A percentile compares a stretch with the other conserved stretches of the same genome.
These are phyloP conservation scores for Tenodera sinensis DNA, from an alignment of 2,888 invertebrate species.

Conservation along the genomic window DNA sequence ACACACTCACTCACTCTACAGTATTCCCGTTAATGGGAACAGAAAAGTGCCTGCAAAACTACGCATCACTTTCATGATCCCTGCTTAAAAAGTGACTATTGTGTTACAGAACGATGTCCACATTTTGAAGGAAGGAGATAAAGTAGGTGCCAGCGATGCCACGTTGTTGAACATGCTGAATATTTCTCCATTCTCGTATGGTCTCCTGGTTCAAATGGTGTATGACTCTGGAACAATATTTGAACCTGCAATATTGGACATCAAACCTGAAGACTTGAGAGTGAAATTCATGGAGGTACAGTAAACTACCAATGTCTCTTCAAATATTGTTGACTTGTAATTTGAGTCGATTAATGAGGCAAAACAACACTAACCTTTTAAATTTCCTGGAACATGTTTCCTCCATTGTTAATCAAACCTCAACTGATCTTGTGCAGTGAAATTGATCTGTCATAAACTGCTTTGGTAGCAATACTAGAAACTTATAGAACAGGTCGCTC, in stretches of 20 bases:
- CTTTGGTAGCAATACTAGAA: no score
- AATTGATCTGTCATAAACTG: no score
- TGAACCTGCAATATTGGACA: conserved; percentile 94
- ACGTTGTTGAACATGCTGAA: conserved; percentile 99
- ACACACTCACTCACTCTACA: no score
- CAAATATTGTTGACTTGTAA: no score
- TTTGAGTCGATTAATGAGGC: no score
- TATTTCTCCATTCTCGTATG: conserved; percentile 99
- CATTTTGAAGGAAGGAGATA: conserved; percentile 91
- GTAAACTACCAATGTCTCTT: conserved; percentile 36
- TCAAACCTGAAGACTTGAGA: conserved; percentile 93
- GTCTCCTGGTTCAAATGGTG: conserved; percentile 92
- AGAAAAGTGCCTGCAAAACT: no score
- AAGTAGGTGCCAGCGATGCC: conserved; percentile 98
- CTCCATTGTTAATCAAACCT: no score
- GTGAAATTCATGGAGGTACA: conserved; percentile 74
- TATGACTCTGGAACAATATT: conserved; percentile 99
- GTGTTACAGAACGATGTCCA: conserved; percentile 71
- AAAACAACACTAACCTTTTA: no score
- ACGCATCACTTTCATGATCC: background rate
- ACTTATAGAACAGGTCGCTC: no score
- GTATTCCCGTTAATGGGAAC: no score
- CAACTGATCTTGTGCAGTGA: no score
- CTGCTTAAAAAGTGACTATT: background rate
- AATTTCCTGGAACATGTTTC: no score